A percentile compares a stretch with the other conserved stretches of the same genome.
Evolutionary conservation across 1,140 invertebrate genomes (phyloP).

Genomic region (Ooceraea biroi): DNA sequence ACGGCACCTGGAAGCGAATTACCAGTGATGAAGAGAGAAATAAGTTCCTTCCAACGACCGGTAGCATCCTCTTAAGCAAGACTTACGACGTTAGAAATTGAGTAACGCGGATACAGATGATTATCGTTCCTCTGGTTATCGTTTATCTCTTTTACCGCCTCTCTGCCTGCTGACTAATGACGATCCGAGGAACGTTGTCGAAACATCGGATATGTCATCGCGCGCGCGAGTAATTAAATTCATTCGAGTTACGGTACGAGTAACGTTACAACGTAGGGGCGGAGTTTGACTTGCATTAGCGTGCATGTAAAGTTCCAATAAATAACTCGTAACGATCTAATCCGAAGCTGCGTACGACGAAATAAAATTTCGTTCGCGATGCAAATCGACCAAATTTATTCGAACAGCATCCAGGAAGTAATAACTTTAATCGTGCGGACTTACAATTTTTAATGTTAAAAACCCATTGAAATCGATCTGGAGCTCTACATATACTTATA

Average conservation of each 20-base stretch:
- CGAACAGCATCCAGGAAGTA: neutral
- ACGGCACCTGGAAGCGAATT: neutral
- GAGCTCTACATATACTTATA: neutral
- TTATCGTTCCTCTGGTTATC: conserved; percentile 33
- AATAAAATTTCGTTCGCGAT: neutral
- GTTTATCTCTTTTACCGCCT: conserved; percentile 1
- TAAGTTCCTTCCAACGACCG: neutral
- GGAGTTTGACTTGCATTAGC: neutral
- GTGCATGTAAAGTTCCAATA: conserved; percentile 8
- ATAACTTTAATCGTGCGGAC: neutral
- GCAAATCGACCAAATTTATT: neutral
- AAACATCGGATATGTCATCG: neutral
- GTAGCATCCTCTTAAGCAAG: conserved; percentile 15
- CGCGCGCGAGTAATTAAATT: conserved; percentile 21
- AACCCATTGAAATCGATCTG: neutral
- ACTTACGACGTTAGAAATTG: conserved; percentile 11
- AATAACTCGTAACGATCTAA: conserved; percentile 29
- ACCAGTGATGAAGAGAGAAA: neutral
- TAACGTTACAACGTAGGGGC: conserved; percentile 4
- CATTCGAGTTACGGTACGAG: conserved; percentile 2
- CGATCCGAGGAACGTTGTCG: neutral
- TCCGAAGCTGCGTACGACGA: neutral
- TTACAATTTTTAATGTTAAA: conserved; percentile 1
- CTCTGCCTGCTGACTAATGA: conserved; percentile 15
- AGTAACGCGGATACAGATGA: conserved; percentile 14